Percentiles rank a stretch among this genome's conserved stretches.
phyloP scores from a whole-genome alignment of 2,888 invertebrate genomes.

The Sesia apiformis region DNA sequence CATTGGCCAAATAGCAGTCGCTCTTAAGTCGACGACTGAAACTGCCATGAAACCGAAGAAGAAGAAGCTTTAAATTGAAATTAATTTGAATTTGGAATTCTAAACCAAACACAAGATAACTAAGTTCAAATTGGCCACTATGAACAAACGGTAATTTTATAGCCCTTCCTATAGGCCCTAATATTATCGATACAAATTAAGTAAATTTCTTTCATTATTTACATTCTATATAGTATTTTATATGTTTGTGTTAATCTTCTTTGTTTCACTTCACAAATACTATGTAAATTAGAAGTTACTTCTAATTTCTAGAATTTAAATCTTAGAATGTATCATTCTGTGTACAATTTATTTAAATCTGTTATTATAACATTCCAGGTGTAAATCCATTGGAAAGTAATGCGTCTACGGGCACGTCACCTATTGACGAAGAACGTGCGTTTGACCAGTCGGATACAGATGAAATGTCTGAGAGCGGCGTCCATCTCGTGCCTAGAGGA shows the following conservation, averaged over 20 bases:
- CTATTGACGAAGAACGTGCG: slow-evolving; percentile 67
- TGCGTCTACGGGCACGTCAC: slow-evolving; percentile 45
- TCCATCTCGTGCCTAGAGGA: slow-evolving; percentile 74
- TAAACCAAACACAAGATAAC: no score
- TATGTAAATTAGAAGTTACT: not conserved
- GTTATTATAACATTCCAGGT: no score
- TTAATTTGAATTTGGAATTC: no score
- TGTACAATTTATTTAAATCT: no score
- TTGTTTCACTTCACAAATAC: not conserved
- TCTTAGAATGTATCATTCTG: no score
- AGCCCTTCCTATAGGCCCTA: not conserved
- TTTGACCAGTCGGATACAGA: slow-evolving; percentile 74
- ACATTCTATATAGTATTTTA: not conserved
- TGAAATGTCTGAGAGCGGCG: slow-evolving; percentile 62
- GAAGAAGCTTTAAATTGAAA: no score
- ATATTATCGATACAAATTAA: not conserved
- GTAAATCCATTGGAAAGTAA: slow-evolving; percentile 13
- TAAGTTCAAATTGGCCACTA: no score
- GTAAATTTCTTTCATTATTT: not conserved
- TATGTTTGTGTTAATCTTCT: not conserved
- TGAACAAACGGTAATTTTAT: not conserved
- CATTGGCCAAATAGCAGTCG: no score
- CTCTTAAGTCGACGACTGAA: no score
- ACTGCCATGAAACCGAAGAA: no score
- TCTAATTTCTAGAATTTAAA: not conserved